phyloP scores from a whole-genome alignment of 2,113 vertebrate genomes.

The Protobothrops mucrosquamatus region DNA sequence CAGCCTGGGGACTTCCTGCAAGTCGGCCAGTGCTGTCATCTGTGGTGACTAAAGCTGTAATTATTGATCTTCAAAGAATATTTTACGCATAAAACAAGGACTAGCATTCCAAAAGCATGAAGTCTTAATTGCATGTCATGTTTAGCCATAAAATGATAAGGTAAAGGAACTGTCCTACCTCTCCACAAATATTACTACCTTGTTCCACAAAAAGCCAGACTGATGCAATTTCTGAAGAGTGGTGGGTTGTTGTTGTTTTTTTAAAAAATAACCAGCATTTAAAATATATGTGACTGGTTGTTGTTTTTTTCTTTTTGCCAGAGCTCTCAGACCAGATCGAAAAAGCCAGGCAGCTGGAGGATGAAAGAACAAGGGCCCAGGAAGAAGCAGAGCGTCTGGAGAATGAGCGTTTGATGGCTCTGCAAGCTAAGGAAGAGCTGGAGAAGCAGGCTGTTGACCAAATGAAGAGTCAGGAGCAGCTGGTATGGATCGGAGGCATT shows the following conservation, averaged over 20 bases:
- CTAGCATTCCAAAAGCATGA: not conserved
- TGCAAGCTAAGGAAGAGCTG: conserved; percentile 95
- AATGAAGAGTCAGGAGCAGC: conserved; percentile 91
- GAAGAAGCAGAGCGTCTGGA: conserved; percentile 89
- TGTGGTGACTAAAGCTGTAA: not conserved
- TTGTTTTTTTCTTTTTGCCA: conserved; percentile 43
- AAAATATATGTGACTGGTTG: rapidly evolving
- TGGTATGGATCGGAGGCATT: conserved; percentile 74
- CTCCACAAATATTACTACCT: not conserved
- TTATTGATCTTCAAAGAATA: not conserved
- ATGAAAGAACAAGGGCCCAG: conserved; percentile 86
- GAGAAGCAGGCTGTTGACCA: conserved; percentile 87
- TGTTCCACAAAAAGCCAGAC: not conserved
- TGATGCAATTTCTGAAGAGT: not conserved
- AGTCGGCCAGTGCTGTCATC: not conserved
- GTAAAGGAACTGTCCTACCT: not conserved
- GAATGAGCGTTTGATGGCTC: conserved; percentile 85
- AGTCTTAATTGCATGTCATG: not conserved
- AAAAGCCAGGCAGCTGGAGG: conserved; percentile 83
- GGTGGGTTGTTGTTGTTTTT: not conserved
- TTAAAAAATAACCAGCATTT: not conserved
- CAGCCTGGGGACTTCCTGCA: not conserved
- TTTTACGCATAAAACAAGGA: not conserved
- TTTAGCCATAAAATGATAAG: not conserved
- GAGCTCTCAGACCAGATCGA: conserved; percentile 93